Evolutionary conservation across 2,113 vertebrate genomes (phyloP).

Genomic region (sheep (Ovis aries)): ARS-UI_Ramb_v3.0 NC_056056.1:170173501-170174000

Average conservation of each 20-base stretch:
- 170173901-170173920: not conserved
- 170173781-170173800: not conserved
- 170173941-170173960: not conserved
- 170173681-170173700: not conserved
- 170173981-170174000: not conserved
- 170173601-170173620: not conserved
- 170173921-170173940: not conserved
- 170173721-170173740: not conserved
- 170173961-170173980: not conserved
- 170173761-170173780: not conserved
- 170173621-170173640: not conserved
- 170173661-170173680: not conserved
- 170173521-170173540: not conserved
- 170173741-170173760: not conserved
- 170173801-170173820: not conserved
- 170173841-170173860: not conserved
- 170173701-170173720: not conserved
- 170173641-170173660: not conserved
- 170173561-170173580: not conserved
- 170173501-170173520: not conserved
- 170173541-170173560: not conserved
- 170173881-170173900: not conserved
- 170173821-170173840: not conserved
- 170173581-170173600: not conserved
- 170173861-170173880: not conserved